phyloP scores from a whole-genome alignment of 2,113 vertebrate genomes.

The Gasterosteus aculeatus region DNA sequence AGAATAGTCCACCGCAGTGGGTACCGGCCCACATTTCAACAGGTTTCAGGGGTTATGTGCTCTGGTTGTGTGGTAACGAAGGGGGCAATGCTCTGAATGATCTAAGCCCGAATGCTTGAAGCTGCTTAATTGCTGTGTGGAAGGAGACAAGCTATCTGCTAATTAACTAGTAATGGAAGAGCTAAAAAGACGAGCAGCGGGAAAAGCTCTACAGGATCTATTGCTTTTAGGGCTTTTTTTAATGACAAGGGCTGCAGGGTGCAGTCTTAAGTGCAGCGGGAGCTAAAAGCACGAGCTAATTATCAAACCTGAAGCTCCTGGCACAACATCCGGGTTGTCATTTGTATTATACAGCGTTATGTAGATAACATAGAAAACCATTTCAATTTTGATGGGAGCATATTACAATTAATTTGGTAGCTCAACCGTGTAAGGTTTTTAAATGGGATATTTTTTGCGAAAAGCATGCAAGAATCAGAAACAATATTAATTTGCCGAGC shows the following conservation, averaged over 20 bases:
- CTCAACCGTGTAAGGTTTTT: not conserved
- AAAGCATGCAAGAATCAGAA: not conserved
- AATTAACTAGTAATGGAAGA: slow-evolving; percentile 69
- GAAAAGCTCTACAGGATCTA: slow-evolving; percentile 40
- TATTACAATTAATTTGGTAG: slow-evolving; percentile 7
- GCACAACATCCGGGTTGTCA: slow-evolving; percentile 5
- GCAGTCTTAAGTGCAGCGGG: slow-evolving; percentile 6
- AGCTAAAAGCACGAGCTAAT: slow-evolving; percentile 21
- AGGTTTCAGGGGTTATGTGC: slow-evolving; percentile 46
- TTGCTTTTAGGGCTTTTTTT: slow-evolving; percentile 28
- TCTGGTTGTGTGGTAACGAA: slow-evolving; percentile 42
- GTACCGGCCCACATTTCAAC: slow-evolving; percentile 54
- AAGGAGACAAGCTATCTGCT: slow-evolving; percentile 63
- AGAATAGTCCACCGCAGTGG: slow-evolving; percentile 51
- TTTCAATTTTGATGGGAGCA: not conserved
- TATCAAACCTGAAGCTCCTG: slow-evolving; percentile 17
- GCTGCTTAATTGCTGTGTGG: slow-evolving; percentile 68
- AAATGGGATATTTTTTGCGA: slow-evolving; percentile 16
- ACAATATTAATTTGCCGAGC: slow-evolving; percentile 9
- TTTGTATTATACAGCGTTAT: slow-evolving; percentile 21
- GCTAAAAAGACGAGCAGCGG: slow-evolving; percentile 44
- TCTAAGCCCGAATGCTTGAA: slow-evolving; percentile 58
- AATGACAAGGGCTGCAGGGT: slow-evolving; percentile 21
- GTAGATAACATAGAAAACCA: not conserved
- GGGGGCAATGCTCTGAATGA: slow-evolving; percentile 59